These are phyloP conservation scores for Pseudomyrmex concolor DNA, from an alignment of 1,140 invertebrate species.

Conservation along the genomic window DNA sequence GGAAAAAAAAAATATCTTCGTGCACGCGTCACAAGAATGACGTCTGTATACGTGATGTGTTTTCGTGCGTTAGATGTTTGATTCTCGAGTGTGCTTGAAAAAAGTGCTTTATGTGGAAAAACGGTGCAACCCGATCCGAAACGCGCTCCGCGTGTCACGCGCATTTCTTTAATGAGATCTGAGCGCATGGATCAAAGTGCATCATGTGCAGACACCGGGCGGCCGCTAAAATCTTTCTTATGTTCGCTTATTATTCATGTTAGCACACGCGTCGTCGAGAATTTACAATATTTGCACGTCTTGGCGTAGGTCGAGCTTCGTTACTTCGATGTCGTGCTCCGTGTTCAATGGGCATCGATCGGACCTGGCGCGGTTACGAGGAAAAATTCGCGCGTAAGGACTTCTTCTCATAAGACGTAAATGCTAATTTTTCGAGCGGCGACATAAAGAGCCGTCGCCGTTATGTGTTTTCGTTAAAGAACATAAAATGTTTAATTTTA, in stretches of 20 bases:
- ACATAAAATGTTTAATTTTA: constrained; percentile 15
- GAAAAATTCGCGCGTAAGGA: constrained; percentile 21
- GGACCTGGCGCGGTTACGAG: background rate
- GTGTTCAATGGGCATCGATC: constrained; percentile 13
- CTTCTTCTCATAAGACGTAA: constrained; percentile 22
- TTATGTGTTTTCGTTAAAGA: background rate
- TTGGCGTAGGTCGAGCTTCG: constrained; percentile 52
- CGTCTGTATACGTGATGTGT: background rate
- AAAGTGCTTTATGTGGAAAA: background rate
- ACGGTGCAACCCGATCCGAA: constrained; percentile 5
- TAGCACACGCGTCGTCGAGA: constrained; percentile 75
- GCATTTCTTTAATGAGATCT: constrained; percentile 37
- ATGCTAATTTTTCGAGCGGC: constrained; percentile 26
- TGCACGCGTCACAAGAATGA: background rate
- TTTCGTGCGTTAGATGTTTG: background rate
- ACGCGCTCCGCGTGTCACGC: constrained; percentile 5
- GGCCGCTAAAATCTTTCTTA: constrained; percentile 80
- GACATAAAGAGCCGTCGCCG: background rate
- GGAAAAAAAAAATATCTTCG: background rate
- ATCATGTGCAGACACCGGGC: constrained; percentile 60
- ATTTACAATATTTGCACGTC: constrained; percentile 78
- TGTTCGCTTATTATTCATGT: constrained; percentile 82
- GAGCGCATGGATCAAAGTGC: constrained; percentile 62
- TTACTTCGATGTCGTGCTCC: constrained; percentile 24
- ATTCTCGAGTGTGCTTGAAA: background rate